Conservation (phyloP, 2,113 vertebrate genomes). For the Apteryx mantelli region DNA sequence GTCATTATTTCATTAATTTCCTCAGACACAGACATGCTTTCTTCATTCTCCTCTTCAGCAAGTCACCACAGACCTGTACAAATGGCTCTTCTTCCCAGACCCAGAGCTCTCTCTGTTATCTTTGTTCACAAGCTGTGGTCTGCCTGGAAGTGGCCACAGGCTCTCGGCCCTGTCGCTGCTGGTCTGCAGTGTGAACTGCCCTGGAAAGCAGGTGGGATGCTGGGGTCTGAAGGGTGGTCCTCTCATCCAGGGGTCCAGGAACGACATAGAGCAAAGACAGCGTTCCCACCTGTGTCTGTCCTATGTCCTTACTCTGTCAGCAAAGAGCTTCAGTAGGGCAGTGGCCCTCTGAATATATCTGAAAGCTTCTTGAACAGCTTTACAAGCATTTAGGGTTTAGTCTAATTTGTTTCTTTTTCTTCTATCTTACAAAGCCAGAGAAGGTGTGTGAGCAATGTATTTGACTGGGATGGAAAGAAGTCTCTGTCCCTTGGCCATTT, state of each 20-base stretch:
- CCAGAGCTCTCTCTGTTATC: neutral
- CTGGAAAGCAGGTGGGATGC: neutral
- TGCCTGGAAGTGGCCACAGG: fast-evolving
- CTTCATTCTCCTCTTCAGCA: neutral
- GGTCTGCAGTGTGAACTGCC: neutral
- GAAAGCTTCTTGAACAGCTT: neutral
- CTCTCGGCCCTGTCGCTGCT: neutral
- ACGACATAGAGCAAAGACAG: fast-evolving
- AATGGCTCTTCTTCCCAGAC: neutral
- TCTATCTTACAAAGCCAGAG: neutral
- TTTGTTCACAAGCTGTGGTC: neutral
- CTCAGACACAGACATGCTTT: neutral
- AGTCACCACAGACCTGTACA: neutral
- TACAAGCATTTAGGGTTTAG: neutral
- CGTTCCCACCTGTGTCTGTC: neutral
- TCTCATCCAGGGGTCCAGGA: neutral
- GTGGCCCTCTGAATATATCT: neutral
- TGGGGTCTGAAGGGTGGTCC: neutral
- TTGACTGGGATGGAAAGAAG: neutral
- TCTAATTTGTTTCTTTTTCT: neutral
- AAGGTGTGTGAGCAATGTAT: neutral
- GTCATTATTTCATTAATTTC: neutral
- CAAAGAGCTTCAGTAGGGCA: neutral
- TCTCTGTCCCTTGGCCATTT: neutral
- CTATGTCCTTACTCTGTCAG: fast-evolving